Evolutionary conservation across 1,140 invertebrate species (phyloP).

Genomic region (Latrodectus geometricus): DNA sequence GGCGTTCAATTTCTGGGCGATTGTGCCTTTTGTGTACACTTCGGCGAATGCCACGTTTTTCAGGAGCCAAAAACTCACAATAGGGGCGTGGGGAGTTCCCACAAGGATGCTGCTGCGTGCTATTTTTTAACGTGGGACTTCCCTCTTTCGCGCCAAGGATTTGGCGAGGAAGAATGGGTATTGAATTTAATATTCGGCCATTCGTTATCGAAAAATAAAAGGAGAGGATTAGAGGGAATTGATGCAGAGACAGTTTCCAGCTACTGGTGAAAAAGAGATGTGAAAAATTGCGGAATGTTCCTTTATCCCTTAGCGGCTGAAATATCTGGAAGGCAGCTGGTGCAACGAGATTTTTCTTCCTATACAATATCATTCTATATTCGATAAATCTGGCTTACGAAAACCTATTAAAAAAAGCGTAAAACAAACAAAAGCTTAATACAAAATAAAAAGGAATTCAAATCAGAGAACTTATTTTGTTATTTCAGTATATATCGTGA

Average conservation of each 20-base stretch:
- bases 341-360: too few species aligned
- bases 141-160: neutral
- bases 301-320: too few species aligned
- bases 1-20: slow-evolving; percentile 5
- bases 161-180: neutral
- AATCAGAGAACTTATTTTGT: too few species aligned
- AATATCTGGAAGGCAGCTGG: too few species aligned
- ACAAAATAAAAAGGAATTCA: too few species aligned
- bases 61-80: neutral
- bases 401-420: too few species aligned
- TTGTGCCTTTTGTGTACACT: slow-evolving; percentile 10
- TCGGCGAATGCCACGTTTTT: neutral
- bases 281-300: too few species aligned
- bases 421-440: too few species aligned
- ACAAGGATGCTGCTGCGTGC: neutral
- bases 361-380: too few species aligned
- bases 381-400: too few species aligned
- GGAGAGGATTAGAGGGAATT: neutral
- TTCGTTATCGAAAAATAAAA: neutral
- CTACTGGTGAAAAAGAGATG: too few species aligned
- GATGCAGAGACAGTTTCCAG: neutral
- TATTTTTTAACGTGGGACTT: neutral
- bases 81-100: neutral
- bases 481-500: too few species aligned
- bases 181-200: neutral